Evolutionary conservation across 2,888 invertebrate species (phyloP).

Genomic region (Zygothrica quintamaculata): DNA sequence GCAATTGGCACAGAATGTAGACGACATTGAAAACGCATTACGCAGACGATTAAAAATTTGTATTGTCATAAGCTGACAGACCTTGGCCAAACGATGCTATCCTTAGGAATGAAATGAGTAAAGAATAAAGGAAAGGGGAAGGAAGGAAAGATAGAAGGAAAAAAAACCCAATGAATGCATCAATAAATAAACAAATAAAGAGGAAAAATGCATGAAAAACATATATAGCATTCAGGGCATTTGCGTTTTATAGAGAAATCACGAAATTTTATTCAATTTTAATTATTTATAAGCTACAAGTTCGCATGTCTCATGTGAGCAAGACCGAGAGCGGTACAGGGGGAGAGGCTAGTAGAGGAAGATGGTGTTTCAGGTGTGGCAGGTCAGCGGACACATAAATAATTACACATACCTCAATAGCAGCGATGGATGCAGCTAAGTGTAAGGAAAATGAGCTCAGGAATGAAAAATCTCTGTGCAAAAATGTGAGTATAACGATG

Average conservation of each 20-base stretch:
- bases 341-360: too few species aligned
- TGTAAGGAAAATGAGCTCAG: constrained; percentile 21
- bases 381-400: constrained; percentile 51
- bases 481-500: constrained; percentile 6
- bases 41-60: constrained; percentile 40
- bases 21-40: constrained; percentile 69
- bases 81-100: constrained; percentile 31
- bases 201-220: constrained; percentile 30
- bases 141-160: too few species aligned
- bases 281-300: constrained; percentile 70
- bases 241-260: constrained; percentile 59
- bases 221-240: constrained; percentile 38
- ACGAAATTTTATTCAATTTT: constrained; percentile 58
- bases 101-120: neutral
- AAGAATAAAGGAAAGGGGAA: too few species aligned
- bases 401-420: constrained; percentile 54
- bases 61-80: constrained; percentile 60
- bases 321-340: too few species aligned
- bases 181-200: constrained; percentile 42
- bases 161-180: constrained; percentile 41
- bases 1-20: constrained; percentile 26
- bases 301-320: too few species aligned
- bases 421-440: constrained; percentile 19
- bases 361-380: constrained; percentile 16
- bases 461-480: constrained; percentile 11